Conservation (phyloP, 2,797 vertebrate genomes). For the Coranthus polyacanthus region DNA sequence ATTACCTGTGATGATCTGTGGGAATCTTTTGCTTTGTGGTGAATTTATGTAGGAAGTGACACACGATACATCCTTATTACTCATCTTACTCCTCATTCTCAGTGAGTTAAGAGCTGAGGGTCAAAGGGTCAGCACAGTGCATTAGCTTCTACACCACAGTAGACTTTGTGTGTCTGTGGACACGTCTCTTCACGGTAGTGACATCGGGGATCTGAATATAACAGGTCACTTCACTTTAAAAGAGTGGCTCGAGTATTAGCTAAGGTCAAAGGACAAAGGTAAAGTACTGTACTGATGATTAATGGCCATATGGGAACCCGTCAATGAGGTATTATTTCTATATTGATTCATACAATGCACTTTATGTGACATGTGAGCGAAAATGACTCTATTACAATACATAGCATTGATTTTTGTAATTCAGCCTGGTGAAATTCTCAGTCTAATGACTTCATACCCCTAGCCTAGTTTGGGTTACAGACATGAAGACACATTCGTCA, state of each 20-base stretch:
- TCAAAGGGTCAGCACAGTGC: constrained; percentile 3
- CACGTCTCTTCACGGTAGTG: constrained; percentile 6
- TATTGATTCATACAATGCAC: constrained; percentile 37
- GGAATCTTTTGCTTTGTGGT: constrained; percentile 28
- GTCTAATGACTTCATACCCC: too few relatives aligned
- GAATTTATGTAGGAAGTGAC: constrained; percentile 44
- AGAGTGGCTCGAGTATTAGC: constrained; percentile 22
- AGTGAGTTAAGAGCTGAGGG: not conserved
- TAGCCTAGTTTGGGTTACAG: too few relatives aligned
- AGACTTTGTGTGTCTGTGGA: constrained; percentile 3
- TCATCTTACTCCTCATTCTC: constrained; percentile 16
- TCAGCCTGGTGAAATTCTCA: too few relatives aligned
- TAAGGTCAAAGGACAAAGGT: constrained; percentile 30
- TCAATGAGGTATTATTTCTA: not conserved
- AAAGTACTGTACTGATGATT: constrained; percentile 34
- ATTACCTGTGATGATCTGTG: constrained; percentile 37
- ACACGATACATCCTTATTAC: not conserved
- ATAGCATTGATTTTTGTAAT: not conserved
- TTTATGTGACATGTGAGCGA: not conserved
- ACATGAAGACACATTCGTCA: too few relatives aligned
- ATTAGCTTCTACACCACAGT: not conserved
- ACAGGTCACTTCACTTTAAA: constrained; percentile 29
- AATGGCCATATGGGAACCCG: constrained; percentile 12
- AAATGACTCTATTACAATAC: not conserved
- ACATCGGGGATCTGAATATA: not conserved